These are phyloP conservation scores for Trissoscelio sp. DNA, from an alignment of 2,888 invertebrate genomes.

Conservation along the genomic window DNA sequence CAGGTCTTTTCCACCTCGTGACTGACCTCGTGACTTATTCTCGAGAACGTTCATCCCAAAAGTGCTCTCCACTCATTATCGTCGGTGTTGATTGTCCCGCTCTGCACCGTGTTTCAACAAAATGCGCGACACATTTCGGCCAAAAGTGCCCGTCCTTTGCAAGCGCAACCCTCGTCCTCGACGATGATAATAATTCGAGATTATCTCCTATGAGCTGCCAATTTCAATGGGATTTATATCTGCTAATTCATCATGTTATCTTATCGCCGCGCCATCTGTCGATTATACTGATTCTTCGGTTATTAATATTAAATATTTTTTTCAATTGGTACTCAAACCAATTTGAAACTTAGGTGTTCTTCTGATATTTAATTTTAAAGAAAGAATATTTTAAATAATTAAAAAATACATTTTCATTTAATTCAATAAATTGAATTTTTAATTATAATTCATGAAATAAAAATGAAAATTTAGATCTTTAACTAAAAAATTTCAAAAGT, in stretches of 20 bases:
- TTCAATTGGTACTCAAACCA: too few relatives aligned
- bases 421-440: too few relatives aligned
- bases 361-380: too few relatives aligned
- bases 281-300: background rate
- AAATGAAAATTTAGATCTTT: too few relatives aligned
- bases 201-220: constrained; percentile 12
- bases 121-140: constrained; percentile 24
- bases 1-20: background rate
- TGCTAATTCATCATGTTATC: constrained; percentile 30
- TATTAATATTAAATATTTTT: too few relatives aligned
- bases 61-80: constrained; percentile 45
- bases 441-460: too few relatives aligned
- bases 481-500: too few relatives aligned
- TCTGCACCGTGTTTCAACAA: constrained; percentile 8
- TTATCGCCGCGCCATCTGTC: constrained; percentile 27
- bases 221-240: constrained; percentile 23
- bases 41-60: constrained; percentile 59
- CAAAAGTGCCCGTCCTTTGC: background rate
- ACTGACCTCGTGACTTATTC: constrained; percentile 66
- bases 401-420: too few relatives aligned
- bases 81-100: constrained; percentile 42
- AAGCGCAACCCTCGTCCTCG: background rate
- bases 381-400: too few relatives aligned
- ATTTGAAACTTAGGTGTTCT: too few relatives aligned
- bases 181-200: background rate